Base-by-base conservation (phyloP, 1,140 invertebrate genomes). In the Linepithema humile region DNA sequence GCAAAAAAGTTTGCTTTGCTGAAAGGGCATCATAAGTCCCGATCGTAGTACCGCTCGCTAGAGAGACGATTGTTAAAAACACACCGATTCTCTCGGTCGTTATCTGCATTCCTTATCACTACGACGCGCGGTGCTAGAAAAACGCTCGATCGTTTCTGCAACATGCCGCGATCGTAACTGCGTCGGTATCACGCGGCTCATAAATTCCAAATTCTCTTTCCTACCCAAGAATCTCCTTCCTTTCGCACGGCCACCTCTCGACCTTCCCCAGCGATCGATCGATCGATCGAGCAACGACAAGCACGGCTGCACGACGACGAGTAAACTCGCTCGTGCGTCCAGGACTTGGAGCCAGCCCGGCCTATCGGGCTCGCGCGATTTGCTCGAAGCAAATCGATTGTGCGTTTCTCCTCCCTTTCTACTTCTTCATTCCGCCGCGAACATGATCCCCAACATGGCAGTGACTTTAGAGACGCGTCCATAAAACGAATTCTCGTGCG, bases 131-230 rank as follows among this genome's bases (percentile, higher is more conserved):
- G 10, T 29, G 29, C 7, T 38, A 35, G 74, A 38, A 53, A 35
- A 65, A 77, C 20, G 17, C n/a, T 12, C 73, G 72, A 23, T 32
- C 73, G 57, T 64, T 62, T 77, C 1, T 32, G n/a, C 43, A 50
- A 65, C 70, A 29, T 20, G 53, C 9, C 23, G 53, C 38, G 72
- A 40, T 32, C 72, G 72, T 59, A 35, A 45, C 15, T 64, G 43
- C 74, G 20, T 65, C 20, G 59, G 20, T 77, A 77, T 77, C 73
- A 57, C 57, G 73, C 59, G 43, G 73, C 73, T 62, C 59, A 77
- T 77, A 77, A 77, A 77, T 77, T 77, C 59, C 20, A 50, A 55
- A 77, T 77, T 45, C 74, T 64, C 59, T 64, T 74, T 74, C 20
- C 55, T 43, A 45, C 9, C 23, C 38, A 43, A 32, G 53, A 74